Percentiles rank a stretch among this genome's conserved stretches.
phyloP scores from a whole-genome alignment of 2,888 invertebrate genomes.

The Drosophila nr. perissopoda region DNA sequence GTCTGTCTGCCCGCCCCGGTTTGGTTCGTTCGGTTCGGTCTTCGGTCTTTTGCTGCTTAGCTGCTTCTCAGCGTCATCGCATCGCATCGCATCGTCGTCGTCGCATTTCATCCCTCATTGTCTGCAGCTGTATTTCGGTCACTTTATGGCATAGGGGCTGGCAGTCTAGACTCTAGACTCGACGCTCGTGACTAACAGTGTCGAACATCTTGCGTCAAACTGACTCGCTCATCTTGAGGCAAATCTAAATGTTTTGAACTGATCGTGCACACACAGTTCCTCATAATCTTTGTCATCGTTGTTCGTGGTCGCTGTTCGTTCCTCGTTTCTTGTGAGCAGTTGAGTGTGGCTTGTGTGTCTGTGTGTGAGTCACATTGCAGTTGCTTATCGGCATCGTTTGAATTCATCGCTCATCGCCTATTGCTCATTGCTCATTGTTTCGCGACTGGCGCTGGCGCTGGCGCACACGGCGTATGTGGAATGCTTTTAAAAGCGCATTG shows the following conservation, averaged over 20 bases:
- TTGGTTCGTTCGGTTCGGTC: slow-evolving; percentile 38
- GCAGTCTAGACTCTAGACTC: slow-evolving; percentile 50
- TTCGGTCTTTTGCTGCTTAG: slow-evolving; percentile 15
- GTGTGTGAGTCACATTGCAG: slow-evolving; percentile 43
- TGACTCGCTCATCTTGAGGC: slow-evolving; percentile 25
- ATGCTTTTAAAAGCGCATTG: slow-evolving; percentile 69
- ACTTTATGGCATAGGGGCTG: slow-evolving; percentile 67
- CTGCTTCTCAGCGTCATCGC: slow-evolving; percentile 37
- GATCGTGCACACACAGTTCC: slow-evolving; percentile 16
- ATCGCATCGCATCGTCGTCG: slow-evolving; percentile 42
- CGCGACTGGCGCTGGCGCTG: slow-evolving; percentile 22
- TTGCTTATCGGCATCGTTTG: slow-evolving; percentile 37
- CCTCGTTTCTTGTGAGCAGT: slow-evolving; percentile 15
- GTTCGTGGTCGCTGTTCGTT: slow-evolving; percentile 29
- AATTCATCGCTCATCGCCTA: slow-evolving; percentile 51
- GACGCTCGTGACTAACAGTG: slow-evolving; percentile 43
- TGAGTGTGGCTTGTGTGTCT: slow-evolving; percentile 13
- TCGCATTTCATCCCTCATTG: slow-evolving; percentile 69
- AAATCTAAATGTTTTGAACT: slow-evolving; percentile 3
- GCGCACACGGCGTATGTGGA: slow-evolving; percentile 62
- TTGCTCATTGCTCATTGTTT: slow-evolving; percentile 23
- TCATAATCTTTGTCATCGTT: slow-evolving; percentile 34
- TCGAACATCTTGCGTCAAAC: slow-evolving; percentile 33
- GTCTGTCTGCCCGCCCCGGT: slow-evolving; percentile 21
- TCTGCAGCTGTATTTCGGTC: slow-evolving; percentile 68